Conservation (phyloP, 2,797 vertebrate species). For the Fistularia tabacaria region DNA sequence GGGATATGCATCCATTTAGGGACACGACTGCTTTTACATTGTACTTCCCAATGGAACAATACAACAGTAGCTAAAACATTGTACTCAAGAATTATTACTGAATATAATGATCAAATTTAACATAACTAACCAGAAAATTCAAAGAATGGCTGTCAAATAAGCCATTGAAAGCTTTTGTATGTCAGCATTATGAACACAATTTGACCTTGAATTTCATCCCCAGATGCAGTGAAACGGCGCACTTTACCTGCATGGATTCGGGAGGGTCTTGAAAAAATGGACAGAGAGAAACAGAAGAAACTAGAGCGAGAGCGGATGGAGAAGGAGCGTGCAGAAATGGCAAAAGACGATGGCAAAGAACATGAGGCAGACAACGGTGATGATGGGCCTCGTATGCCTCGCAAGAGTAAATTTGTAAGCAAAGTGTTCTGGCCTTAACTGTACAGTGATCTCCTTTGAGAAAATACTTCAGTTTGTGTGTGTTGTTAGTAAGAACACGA, state of each 20-base stretch:
- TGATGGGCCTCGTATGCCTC: conserved; percentile 87
- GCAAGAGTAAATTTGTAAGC: conserved; percentile 99
- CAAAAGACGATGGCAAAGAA: conserved; percentile 80
- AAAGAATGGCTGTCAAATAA: too few relatives aligned
- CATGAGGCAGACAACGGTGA: conserved; percentile 78
- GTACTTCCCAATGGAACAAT: too few relatives aligned
- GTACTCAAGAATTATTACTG: too few relatives aligned
- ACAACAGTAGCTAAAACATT: too few relatives aligned
- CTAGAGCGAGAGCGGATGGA: conserved; percentile 94
- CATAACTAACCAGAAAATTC: too few relatives aligned
- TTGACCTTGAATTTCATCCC: conserved; percentile 4
- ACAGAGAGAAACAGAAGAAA: conserved; percentile 97
- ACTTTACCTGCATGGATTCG: conserved; percentile 98
- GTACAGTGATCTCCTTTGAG: background rate
- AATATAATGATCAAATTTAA: too few relatives aligned
- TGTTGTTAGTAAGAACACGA: too few relatives aligned
- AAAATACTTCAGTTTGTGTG: background rate
- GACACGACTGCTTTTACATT: too few relatives aligned
- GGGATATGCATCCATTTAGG: too few relatives aligned
- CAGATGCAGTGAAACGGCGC: conserved; percentile 95
- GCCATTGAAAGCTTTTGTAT: background rate
- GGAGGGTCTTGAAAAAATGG: conserved; percentile 98
- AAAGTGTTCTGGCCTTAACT: conserved; percentile 4
- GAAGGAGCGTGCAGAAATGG: conserved; percentile 89
- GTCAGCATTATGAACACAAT: background rate